phyloP scores from a whole-genome alignment of 2,797 vertebrate genomes.

The Prionace glauca region DNA sequence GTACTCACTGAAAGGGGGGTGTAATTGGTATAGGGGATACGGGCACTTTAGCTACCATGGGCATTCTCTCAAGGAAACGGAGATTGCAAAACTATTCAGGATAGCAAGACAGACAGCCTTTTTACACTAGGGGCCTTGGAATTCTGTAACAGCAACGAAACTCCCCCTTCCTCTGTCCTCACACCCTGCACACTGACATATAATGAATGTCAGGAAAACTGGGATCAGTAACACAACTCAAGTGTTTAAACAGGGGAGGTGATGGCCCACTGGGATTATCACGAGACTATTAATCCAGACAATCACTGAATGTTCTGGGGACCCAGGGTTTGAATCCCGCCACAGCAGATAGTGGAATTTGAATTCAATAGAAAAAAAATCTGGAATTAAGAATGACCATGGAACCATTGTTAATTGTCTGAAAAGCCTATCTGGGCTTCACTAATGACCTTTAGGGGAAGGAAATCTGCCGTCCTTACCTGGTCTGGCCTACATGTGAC shows the following conservation, averaged over 20 bases:
- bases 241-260: neutral
- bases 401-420: no score
- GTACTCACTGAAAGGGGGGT: neutral
- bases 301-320: no score
- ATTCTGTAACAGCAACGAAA: neutral
- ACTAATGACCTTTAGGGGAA: no score
- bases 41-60: neutral
- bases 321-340: no score
- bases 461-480: no score
- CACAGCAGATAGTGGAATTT: no score
- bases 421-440: no score
- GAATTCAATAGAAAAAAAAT: no score
- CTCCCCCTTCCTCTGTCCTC: neutral
- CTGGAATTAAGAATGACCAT: no score
- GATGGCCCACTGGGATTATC: no score
- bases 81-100: neutral
- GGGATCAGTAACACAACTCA: neutral
- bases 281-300: no score
- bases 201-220: neutral
- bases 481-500: no score
- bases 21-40: neutral
- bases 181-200: neutral
- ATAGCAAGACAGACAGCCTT: neutral
- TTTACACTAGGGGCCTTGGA: neutral
- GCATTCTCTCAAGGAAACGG: neutral